These are phyloP conservation scores for Agrochola litura DNA, from an alignment of 2,888 invertebrate genomes.

Conservation along the genomic window DNA sequence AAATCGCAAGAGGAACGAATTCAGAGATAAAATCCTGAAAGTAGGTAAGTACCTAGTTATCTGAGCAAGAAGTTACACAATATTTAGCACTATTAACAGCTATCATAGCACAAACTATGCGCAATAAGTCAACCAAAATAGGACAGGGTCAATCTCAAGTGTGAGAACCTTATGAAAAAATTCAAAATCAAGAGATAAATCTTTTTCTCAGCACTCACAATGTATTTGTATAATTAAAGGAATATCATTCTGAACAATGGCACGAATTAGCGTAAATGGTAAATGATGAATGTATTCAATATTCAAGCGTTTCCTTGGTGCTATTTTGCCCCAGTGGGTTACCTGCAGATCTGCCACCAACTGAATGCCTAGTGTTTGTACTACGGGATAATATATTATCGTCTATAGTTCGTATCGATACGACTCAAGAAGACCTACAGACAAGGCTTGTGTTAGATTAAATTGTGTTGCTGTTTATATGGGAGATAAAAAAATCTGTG, in stretches of 20 bases:
- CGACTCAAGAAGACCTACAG: neutral
- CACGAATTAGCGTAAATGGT: constrained; percentile 27
- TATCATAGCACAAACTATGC: constrained; percentile 66
- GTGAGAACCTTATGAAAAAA: constrained; percentile 77
- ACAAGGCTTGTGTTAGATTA: neutral
- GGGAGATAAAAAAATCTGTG: neutral
- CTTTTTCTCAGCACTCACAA: constrained; percentile 68
- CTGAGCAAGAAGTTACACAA: constrained; percentile 49
- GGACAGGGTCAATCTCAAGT: constrained; percentile 83
- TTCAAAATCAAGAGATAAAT: constrained; percentile 68
- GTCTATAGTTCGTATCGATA: neutral
- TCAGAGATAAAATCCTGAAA: constrained; percentile 10
- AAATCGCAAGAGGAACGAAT: neutral
- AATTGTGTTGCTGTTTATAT: no score
- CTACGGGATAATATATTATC: neutral
- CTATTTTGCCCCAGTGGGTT: neutral
- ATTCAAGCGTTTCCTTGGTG: constrained; percentile 23
- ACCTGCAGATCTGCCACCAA: neutral
- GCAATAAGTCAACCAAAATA: constrained; percentile 70
- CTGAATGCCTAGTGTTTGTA: neutral
- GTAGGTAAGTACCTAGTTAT: neutral
- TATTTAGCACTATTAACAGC: constrained; percentile 69
- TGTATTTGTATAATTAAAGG: constrained; percentile 54
- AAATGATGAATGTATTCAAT: constrained; percentile 26
- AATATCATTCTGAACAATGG: constrained; percentile 52